Conservation (phyloP, 2,797 vertebrate genomes). For the Squalus acanthias region DNA sequence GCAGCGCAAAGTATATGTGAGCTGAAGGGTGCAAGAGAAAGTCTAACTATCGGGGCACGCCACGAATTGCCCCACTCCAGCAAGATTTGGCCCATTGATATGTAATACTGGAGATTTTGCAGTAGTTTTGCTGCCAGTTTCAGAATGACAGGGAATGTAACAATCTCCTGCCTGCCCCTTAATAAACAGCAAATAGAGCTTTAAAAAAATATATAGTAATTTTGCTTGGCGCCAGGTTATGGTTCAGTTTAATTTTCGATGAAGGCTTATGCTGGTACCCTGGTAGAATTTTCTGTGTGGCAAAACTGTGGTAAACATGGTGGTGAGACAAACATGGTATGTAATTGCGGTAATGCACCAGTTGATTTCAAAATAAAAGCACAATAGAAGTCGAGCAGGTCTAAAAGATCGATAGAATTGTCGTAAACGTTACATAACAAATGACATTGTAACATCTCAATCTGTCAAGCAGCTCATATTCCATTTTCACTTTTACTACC, state of each 20-base stretch:
- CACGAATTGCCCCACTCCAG: neutral
- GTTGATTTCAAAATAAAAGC: conserved; percentile 53
- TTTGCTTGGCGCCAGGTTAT: conserved; percentile 55
- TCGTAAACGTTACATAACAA: neutral
- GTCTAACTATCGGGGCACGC: neutral
- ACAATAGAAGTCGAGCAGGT: neutral
- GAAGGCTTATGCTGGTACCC: conserved; percentile 57
- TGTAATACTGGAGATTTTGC: neutral
- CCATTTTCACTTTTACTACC: neutral
- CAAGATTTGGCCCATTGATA: neutral
- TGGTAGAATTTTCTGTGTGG: conserved; percentile 51
- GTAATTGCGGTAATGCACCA: conserved; percentile 53
- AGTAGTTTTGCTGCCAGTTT: neutral
- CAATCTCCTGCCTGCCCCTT: neutral
- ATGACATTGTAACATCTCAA: neutral
- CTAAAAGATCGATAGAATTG: neutral
- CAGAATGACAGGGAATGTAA: neutral
- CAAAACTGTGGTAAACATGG: conserved; percentile 47
- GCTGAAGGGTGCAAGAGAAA: neutral
- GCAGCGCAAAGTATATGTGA: neutral
- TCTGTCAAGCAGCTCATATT: neutral
- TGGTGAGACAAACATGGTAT: conserved; percentile 55
- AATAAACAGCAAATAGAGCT: neutral
- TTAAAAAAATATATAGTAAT: conserved; percentile 32
- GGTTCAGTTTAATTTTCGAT: conserved; percentile 59